phyloP scores from a whole-genome alignment of 1,140 invertebrate species.

The Maniola jurtina region DNA sequence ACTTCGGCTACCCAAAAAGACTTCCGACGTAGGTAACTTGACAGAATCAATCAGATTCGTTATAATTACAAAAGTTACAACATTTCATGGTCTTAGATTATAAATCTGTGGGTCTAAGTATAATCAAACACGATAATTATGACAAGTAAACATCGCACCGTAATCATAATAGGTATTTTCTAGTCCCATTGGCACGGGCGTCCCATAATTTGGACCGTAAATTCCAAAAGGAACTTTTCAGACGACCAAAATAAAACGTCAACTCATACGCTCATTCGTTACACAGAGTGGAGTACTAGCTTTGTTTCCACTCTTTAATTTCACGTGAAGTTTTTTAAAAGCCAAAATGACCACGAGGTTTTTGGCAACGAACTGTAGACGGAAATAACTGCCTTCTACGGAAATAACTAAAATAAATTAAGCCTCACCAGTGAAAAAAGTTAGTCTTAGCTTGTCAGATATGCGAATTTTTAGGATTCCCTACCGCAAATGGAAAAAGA shows the following conservation, averaged over 20 bases:
- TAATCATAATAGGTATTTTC: no score
- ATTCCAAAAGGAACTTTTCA: not conserved
- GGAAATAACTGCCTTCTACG: slow-evolving; percentile 2
- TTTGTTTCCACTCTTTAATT: slow-evolving; percentile 12
- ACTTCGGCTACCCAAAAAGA: no score
- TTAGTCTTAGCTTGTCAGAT: not conserved
- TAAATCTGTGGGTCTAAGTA: no score
- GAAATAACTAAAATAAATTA: not conserved
- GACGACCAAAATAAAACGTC: slow-evolving; percentile 1
- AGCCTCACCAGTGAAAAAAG: not conserved
- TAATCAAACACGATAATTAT: no score
- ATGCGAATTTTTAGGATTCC: not conserved
- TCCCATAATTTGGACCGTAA: not conserved
- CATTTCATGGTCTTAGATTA: no score
- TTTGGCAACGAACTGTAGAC: slow-evolving; percentile 8
- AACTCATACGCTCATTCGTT: slow-evolving; percentile 6
- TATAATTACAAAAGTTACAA: no score
- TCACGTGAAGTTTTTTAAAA: slow-evolving; percentile 10
- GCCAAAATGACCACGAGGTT: slow-evolving; percentile 7
- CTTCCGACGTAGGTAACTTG: no score
- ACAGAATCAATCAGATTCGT: no score
- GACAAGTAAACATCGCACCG: no score
- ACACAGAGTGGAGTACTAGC: slow-evolving; percentile 1
- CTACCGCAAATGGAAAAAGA: no score
- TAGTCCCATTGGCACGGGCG: not conserved